These are phyloP conservation scores for Pachycephala philippinensis DNA, from an alignment of 2,113 vertebrate genomes.

Conservation along the genomic window DNA sequence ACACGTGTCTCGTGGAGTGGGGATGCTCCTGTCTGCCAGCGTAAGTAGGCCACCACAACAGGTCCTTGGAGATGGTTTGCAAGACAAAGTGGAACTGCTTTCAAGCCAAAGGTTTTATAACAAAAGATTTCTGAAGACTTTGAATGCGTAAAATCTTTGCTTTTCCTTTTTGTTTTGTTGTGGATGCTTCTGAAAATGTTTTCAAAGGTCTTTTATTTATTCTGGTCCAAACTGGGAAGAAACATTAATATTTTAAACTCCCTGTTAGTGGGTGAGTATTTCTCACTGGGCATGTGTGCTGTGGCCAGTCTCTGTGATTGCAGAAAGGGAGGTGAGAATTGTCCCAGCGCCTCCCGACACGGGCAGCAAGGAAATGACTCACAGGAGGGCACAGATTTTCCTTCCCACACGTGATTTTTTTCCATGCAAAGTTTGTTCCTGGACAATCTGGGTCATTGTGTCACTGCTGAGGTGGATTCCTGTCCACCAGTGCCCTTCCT, in stretches of 20 bases:
- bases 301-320: neutral
- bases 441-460: neutral
- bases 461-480: neutral
- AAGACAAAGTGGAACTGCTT: neutral
- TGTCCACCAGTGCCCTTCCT: fast-evolving
- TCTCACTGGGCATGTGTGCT: neutral
- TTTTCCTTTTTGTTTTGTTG: neutral
- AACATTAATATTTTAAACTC: neutral
- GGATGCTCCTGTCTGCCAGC: constrained; percentile 23
- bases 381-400: neutral
- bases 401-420: neutral
- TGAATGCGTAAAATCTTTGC: neutral
- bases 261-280: neutral
- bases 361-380: neutral
- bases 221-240: neutral
- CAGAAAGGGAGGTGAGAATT: neutral
- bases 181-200: neutral
- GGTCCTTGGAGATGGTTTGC: neutral
- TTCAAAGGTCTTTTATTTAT: neutral
- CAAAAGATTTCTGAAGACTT: neutral
- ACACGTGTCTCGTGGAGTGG: neutral
- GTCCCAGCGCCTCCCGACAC: neutral
- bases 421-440: neutral
- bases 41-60: neutral
- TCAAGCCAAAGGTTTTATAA: neutral